Percentiles rank a stretch among this genome's conserved stretches.
Conservation (phyloP, 2,888 invertebrate species). For the Drosophila siamana region DNA sequence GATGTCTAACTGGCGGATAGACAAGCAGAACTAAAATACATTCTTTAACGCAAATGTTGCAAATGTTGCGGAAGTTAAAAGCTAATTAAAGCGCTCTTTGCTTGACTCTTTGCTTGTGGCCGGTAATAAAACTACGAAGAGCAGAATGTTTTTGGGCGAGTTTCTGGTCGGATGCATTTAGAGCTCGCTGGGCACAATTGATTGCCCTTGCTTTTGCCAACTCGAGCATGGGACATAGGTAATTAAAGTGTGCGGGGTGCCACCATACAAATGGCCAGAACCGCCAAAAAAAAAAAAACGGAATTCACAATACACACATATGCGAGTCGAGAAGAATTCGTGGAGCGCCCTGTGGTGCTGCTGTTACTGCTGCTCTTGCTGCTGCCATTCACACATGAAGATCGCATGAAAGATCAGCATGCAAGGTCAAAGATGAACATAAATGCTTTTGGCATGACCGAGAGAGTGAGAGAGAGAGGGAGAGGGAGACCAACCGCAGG, state of each 20-base stretch:
- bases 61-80: constrained; percentile 80
- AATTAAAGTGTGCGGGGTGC: constrained; percentile 53
- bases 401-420: constrained; percentile 62
- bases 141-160: constrained; percentile 55
- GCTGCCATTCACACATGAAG: constrained; percentile 75
- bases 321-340: constrained; percentile 7
- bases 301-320: constrained; percentile 8
- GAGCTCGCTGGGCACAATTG: constrained; percentile 65
- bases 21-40: constrained; percentile 51
- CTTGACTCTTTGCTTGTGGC: constrained; percentile 61
- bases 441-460: constrained; percentile 69
- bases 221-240: constrained; percentile 74
- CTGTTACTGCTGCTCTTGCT: constrained; percentile 24
- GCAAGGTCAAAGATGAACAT: constrained; percentile 69
- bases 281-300: constrained; percentile 17
- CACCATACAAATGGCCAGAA: constrained; percentile 24
- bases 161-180: constrained; percentile 79
- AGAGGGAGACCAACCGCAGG: constrained; percentile 40
- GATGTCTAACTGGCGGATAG: constrained; percentile 23
- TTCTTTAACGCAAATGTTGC: constrained; percentile 58
- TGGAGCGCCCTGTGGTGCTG: constrained; percentile 63
- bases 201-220: constrained; percentile 80
- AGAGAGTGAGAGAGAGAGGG: constrained; percentile 8
- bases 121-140: constrained; percentile 70
- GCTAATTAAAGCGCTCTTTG: constrained; percentile 68